Conservation (phyloP, 2,888 invertebrate genomes). For the Venustoraphidia nigricollis region DNA sequence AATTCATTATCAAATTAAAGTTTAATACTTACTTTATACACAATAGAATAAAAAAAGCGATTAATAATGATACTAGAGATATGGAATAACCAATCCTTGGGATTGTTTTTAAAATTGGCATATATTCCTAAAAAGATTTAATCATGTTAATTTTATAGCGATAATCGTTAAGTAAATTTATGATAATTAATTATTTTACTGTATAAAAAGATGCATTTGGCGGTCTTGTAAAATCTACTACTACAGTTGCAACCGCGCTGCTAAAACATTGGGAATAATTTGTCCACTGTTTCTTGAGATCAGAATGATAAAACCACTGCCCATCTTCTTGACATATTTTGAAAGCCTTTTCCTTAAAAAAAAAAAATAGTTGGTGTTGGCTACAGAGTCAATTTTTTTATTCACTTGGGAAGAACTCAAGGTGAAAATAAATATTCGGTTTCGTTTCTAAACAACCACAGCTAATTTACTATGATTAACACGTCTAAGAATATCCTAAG, state of each 20-base stretch:
- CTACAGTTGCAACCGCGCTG: conserved; percentile 24
- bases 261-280: conserved; percentile 34
- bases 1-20: too few species aligned
- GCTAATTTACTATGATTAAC: too few species aligned
- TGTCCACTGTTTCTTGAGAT: conserved; percentile 29
- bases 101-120: conserved; percentile 34
- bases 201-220: neutral
- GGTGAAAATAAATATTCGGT: too few species aligned
- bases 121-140: conserved; percentile 27
- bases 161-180: too few species aligned
- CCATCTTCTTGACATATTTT: conserved; percentile 31
- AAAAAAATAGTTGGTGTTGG: neutral
- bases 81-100: conserved; percentile 38
- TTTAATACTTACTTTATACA: conserved; percentile 35
- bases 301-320: conserved; percentile 29
- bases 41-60: conserved; percentile 38
- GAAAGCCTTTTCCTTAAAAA: conserved; percentile 27
- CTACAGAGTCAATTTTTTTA: too few species aligned
- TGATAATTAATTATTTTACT: neutral
- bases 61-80: conserved; percentile 34
- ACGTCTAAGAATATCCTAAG: too few species aligned
- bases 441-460: too few species aligned
- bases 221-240: conserved; percentile 18
- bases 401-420: too few species aligned
- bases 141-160: neutral